A percentile compares a stretch with the other conserved stretches of the same genome.
phyloP scores from a whole-genome alignment of 2,888 invertebrate genomes.

The Nesidiocoris tenuis region DNA sequence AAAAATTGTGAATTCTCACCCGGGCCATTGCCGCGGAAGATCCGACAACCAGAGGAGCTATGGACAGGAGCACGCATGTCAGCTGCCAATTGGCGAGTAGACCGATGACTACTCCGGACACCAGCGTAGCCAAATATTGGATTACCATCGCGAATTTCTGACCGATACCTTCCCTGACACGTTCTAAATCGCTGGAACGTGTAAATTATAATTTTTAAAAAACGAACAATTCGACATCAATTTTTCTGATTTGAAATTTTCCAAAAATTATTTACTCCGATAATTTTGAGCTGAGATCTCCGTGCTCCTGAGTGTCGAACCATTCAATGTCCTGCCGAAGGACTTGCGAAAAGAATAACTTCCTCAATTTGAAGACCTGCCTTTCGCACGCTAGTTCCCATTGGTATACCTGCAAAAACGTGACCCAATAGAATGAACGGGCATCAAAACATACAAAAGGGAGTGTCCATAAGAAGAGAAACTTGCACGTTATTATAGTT shows the following conservation, averaged over 20 bases:
- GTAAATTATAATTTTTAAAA: slow-evolving; percentile 9
- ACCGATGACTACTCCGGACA: slow-evolving; percentile 69
- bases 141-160: slow-evolving; percentile 75
- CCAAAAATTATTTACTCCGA: no score
- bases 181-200: slow-evolving; percentile 64
- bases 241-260: not conserved
- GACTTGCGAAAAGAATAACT: slow-evolving; percentile 54
- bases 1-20: slow-evolving; percentile 58
- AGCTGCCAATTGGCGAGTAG: slow-evolving; percentile 81
- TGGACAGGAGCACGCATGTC: slow-evolving; percentile 73
- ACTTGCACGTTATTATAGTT: no score
- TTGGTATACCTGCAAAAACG: slow-evolving; percentile 52
- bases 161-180: slow-evolving; percentile 77
- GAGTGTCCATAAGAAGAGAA: not conserved
- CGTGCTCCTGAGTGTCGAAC: slow-evolving; percentile 56
- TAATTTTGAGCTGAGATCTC: slow-evolving; percentile 57
- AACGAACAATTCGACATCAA: no score
- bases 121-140: slow-evolving; percentile 69
- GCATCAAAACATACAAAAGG: not conserved
- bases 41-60: slow-evolving; percentile 71
- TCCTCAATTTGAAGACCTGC: slow-evolving; percentile 55
- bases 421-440: not conserved
- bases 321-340: slow-evolving; percentile 55
- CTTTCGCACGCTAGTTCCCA: slow-evolving; percentile 54
- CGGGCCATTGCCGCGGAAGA: slow-evolving; percentile 74